Evolutionary conservation across 2,113 vertebrate genomes (phyloP), one percentile per base, ranked within the genome.

Genomic region (Chlamydotis undulata): DNA sequence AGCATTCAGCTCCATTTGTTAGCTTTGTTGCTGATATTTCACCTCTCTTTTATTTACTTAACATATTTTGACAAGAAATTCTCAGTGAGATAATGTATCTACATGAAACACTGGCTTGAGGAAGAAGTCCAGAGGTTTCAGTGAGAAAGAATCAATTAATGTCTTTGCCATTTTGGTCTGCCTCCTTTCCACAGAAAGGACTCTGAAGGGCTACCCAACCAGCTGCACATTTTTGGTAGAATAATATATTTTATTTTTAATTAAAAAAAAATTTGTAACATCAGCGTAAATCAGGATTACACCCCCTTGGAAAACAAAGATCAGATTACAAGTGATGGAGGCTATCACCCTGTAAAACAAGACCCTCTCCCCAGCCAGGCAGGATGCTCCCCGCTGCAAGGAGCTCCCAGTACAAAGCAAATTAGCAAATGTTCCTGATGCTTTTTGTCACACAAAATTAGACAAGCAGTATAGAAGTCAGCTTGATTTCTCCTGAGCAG

Each of bases 11-110:
- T 97, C 96, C 96, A 95, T 97, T 97, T 98, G 96, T 97, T 97
- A 98, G 97, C 95, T 97, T 97, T 97, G 97, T 97, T 97, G 97
- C 97, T 98, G 97, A 94, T 97, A 97, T 97, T 98, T 98, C 96
- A 97, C 96, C 97, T 98, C 94, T 93, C 89, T 88, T 97, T 97
- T 98, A 98, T 98, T 98, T 98, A 98, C 96, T 98, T 98, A 97
- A 95, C 97, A 94, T 92, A 97, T 94, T 97, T 98, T 98, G 98
- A 98, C 98, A 98, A 97, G 97, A 97, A 98, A 97, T 97, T 98
- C 97, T 97, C 96, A 94, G 93, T 83, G 96, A 98, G 96, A 97
- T 98, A 97, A 98, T 98, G 86, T 91, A 97, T 96, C 97, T 97
- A 95, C 96, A 96, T 97, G 96, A 98, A 96, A 98, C 96, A 90